phyloP scores from a whole-genome alignment of 2,113 vertebrate genomes.

The Sceloporus tristichus region DNA sequence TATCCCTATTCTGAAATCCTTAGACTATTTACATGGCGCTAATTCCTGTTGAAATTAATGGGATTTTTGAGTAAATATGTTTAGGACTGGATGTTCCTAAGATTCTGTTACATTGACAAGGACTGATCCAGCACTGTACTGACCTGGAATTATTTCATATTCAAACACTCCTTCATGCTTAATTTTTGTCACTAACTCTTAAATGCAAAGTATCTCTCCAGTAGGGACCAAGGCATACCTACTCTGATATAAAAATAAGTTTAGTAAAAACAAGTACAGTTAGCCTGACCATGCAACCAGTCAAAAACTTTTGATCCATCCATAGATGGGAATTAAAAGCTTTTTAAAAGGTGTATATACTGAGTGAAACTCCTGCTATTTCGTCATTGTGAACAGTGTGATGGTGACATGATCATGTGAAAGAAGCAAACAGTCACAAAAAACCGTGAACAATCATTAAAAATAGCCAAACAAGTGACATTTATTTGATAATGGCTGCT shows the following conservation, averaged over 20 bases:
- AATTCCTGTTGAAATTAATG: background rate
- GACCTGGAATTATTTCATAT: background rate
- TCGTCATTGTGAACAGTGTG: slow-evolving; percentile 22
- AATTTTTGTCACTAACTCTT: background rate
- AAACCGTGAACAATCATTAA: slow-evolving; percentile 19
- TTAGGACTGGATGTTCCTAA: background rate
- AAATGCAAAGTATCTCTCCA: background rate
- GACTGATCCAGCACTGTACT: background rate
- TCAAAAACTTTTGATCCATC: background rate
- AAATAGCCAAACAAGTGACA: slow-evolving; percentile 8
- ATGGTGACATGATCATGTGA: background rate
- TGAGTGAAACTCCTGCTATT: background rate
- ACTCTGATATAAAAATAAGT: background rate
- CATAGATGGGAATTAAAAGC: background rate
- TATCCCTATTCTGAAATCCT: background rate
- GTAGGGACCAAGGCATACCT: background rate
- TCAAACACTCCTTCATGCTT: background rate
- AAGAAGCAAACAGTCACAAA: background rate
- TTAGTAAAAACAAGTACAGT: background rate
- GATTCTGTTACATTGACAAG: background rate
- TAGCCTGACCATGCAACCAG: background rate
- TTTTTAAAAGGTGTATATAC: background rate
- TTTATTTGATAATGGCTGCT: background rate
- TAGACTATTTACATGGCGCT: background rate
- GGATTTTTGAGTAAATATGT: background rate